Evolutionary conservation across 2,888 invertebrate species (phyloP), one percentile per base, ranked within the genome.

Genomic region (Cordilura impudica): DNA sequence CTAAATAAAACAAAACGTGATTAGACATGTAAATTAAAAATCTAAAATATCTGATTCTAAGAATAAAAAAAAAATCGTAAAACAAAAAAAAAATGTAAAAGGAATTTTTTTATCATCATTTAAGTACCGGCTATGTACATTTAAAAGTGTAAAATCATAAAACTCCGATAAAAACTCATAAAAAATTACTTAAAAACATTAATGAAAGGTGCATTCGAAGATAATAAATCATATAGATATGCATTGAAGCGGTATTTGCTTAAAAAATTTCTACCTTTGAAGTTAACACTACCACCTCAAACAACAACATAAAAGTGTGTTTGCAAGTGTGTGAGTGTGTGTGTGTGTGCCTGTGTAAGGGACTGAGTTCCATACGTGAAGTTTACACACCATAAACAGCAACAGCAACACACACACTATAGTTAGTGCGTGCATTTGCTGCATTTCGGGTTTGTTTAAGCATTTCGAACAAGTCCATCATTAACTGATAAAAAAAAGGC

Each of bases 161-260:
- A 58, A 49, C 6, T 47, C 26, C 56, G 19, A 39, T 21, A 35
- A 21, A 21, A 14, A 6, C 12, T 14, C 2, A 14, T 39, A 56
- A 56, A n/a, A 16, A 19, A 10, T 29, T 43, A 26, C 39, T 31
- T 10, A 61, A 45, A 23, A 45, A 49, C 53, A 18, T 60, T 43
- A 47, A 45, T 18, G 8, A 12, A 71, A 60, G 47, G n/a, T 29
- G 45, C 61, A 35, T 63, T 54, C 61, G 47, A 26, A 54, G 69
- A 16, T 49, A 58, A 51, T 29, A 35, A 23, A 45, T 16, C 31
- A 26, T 7, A 45, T 21, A 29, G 18, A 63, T 14, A 56, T 61
- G 66, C 70, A 65, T 63, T 63, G 21, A 69, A 70, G 39, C 71
- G 63, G 61, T 65, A 72, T 71, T 71, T 77, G 54, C 54, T 71